These are phyloP conservation scores for Melanotus villosus DNA, from an alignment of 2,888 invertebrate genomes.

Conservation along the genomic window DNA sequence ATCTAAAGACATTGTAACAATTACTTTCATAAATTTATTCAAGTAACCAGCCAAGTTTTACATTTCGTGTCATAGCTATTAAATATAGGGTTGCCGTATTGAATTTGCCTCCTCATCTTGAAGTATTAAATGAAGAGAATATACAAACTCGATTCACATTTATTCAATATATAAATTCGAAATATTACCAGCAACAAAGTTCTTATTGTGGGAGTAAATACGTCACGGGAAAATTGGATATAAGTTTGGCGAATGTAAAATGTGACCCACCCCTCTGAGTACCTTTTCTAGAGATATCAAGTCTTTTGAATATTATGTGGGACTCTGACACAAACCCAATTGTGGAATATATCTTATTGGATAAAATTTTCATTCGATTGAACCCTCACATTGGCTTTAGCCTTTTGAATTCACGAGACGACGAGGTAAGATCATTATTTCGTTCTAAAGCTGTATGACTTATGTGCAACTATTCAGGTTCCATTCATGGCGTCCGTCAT, in stretches of 20 bases:
- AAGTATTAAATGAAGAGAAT: no score
- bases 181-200: not conserved
- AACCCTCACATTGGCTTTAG: slow-evolving; percentile 22
- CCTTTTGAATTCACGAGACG: slow-evolving; percentile 22
- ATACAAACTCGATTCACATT: no score
- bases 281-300: slow-evolving; percentile 24
- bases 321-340: slow-evolving; percentile 31
- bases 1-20: no score
- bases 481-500: not conserved
- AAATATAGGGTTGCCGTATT: no score
- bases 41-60: no score
- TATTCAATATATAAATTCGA: no score
- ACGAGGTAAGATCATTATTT: slow-evolving; percentile 30
- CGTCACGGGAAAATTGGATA: slow-evolving; percentile 2
- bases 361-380: slow-evolving; percentile 39
- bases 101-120: no score
- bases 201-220: not conserved
- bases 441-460: slow-evolving; percentile 18
- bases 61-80: no score
- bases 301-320: slow-evolving; percentile 23
- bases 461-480: slow-evolving; percentile 17
- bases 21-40: no score
- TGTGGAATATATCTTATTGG: slow-evolving; percentile 36
- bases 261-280: not conserved
- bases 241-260: slow-evolving; percentile 8